phyloP scores from a whole-genome alignment of 2,113 vertebrate genomes.

The Bubo blakistoni region DNA sequence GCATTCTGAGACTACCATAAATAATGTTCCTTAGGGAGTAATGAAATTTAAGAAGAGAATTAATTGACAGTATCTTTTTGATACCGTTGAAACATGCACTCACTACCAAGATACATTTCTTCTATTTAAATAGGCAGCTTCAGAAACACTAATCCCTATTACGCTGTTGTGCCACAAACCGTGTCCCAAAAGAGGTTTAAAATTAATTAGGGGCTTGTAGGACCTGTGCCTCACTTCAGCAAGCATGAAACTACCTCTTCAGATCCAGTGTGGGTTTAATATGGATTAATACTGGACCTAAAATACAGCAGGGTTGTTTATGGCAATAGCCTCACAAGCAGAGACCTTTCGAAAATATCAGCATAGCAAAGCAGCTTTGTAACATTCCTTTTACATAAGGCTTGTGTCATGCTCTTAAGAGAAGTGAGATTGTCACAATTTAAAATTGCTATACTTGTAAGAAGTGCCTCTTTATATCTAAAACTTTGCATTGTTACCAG shows the following conservation, averaged over 20 bases:
- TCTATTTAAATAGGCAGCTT: background rate
- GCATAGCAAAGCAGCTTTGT: background rate
- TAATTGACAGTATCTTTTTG: background rate
- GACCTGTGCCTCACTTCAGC: background rate
- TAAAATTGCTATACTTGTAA: background rate
- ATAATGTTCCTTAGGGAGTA: background rate
- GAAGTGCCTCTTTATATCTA: background rate
- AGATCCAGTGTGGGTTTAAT: background rate
- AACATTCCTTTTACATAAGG: background rate
- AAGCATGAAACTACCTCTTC: background rate
- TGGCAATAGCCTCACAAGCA: background rate
- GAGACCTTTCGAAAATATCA: background rate
- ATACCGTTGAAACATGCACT: background rate
- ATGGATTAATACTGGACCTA: background rate
- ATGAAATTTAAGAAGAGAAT: constrained; percentile 1
- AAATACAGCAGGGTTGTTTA: background rate
- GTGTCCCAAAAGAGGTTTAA: background rate
- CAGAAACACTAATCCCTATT: background rate
- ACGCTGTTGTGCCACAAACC: background rate
- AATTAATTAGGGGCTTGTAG: background rate
- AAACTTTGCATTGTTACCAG: background rate
- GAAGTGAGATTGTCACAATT: background rate
- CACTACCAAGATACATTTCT: background rate
- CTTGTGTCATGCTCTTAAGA: background rate
- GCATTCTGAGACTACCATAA: background rate